A percentile compares a stretch with the other conserved stretches of the same genome.
These are phyloP conservation scores for Sceloporus tristichus DNA, from an alignment of 2,113 vertebrate species.

Conservation along the genomic window DNA sequence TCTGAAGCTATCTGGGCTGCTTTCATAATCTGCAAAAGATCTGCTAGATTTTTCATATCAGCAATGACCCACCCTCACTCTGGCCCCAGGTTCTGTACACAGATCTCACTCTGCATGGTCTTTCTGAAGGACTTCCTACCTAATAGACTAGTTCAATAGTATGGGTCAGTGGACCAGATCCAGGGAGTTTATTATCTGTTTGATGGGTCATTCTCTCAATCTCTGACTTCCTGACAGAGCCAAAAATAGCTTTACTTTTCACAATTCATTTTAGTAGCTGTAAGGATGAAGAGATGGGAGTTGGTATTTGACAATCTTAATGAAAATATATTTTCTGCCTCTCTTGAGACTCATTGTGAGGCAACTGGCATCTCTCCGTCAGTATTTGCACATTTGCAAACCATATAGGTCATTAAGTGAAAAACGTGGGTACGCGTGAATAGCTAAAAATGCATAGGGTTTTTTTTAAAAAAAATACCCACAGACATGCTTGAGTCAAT, in stretches of 20 bases:
- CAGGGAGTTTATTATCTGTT: neutral
- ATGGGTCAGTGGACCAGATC: neutral
- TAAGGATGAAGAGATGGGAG: neutral
- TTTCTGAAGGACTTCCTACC: neutral
- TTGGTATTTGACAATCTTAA: no score
- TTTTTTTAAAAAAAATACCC: no score
- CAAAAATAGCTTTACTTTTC: neutral
- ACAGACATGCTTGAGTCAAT: no score
- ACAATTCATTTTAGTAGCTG: neutral
- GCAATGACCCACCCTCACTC: neutral
- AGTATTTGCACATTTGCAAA: no score
- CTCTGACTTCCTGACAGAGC: neutral
- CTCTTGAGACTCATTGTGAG: no score
- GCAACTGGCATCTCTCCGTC: no score
- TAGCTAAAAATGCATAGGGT: no score
- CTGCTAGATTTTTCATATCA: neutral
- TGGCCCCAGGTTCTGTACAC: neutral
- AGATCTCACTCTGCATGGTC: neutral
- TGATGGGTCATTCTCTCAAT: constrained; percentile 10
- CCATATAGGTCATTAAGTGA: no score
- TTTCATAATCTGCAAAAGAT: neutral
- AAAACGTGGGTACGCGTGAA: no score
- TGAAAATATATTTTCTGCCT: no score
- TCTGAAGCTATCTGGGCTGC: neutral
- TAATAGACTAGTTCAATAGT: neutral